These are phyloP conservation scores for Trypoxylus dichotomus DNA, from an alignment of 1,140 invertebrate genomes.

Conservation along the genomic window DNA sequence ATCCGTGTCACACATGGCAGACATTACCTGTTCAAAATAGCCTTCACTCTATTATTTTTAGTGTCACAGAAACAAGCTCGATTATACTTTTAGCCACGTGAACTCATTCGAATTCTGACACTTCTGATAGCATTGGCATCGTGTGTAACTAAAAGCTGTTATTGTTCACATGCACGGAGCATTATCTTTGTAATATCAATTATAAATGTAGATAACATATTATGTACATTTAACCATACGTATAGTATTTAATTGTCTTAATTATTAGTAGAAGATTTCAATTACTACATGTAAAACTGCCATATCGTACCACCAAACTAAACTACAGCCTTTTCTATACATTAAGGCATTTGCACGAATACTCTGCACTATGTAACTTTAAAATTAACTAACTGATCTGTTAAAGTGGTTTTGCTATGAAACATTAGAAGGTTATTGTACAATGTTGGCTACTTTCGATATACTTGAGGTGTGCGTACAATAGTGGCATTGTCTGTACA, in stretches of 20 bases:
- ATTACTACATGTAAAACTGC: no score
- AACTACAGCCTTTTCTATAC: no score
- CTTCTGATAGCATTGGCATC: not conserved
- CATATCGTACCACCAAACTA: no score
- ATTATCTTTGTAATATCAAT: not conserved
- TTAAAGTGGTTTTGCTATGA: no score
- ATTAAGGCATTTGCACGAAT: no score
- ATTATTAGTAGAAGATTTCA: no score
- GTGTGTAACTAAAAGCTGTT: not conserved
- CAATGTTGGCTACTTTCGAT: no score
- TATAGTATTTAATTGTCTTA: not conserved
- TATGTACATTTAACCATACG: not conserved
- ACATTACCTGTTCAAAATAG: slow-evolving; percentile 13
- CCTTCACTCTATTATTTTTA: slow-evolving; percentile 23
- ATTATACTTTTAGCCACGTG: not conserved
- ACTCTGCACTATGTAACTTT: no score
- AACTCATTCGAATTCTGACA: not conserved
- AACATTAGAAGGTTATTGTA: no score
- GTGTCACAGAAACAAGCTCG: slow-evolving; percentile 11
- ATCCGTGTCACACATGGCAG: slow-evolving; percentile 15
- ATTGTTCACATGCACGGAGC: not conserved
- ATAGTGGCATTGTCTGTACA: no score
- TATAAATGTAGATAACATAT: not conserved
- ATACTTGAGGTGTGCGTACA: no score
- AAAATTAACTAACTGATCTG: no score